Evolutionary conservation across 2,113 vertebrate genomes (phyloP).

Genomic region (Chrysochloris asiatica): DNA sequence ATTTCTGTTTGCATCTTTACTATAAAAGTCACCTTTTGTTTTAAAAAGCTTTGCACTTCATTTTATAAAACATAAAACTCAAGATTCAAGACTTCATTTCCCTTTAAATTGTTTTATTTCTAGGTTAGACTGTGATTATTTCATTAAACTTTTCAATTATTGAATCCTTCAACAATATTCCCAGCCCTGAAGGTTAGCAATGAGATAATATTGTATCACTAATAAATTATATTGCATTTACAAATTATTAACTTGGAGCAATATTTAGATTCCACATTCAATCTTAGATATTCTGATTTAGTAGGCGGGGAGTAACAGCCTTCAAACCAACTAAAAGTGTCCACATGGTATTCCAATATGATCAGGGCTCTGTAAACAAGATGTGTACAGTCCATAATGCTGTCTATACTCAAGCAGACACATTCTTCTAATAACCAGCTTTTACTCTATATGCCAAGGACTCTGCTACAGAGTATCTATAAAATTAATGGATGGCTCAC

Average conservation of each 20-base stretch:
- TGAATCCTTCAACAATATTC: constrained; percentile 35
- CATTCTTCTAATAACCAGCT: neutral
- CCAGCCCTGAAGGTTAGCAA: constrained; percentile 19
- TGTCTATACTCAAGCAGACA: neutral
- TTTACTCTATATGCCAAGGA: neutral
- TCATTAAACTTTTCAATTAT: constrained; percentile 27
- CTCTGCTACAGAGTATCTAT: neutral
- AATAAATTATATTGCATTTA: constrained; percentile 23
- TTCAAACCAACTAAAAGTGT: neutral
- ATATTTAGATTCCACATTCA: constrained; percentile 34
- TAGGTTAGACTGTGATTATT: constrained; percentile 34
- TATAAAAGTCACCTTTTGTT: constrained; percentile 52
- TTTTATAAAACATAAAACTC: constrained; percentile 47
- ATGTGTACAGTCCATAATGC: neutral
- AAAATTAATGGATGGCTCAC: too few relatives aligned
- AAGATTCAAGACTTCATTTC: constrained; percentile 44
- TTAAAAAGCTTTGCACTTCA: constrained; percentile 37
- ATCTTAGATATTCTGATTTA: constrained; percentile 35
- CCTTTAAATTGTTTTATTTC: constrained; percentile 50
- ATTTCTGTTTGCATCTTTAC: constrained; percentile 44
- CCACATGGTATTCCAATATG: neutral
- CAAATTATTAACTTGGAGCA: constrained; percentile 47
- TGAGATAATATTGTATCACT: neutral
- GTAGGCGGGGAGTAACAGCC: neutral
- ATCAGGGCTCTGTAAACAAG: constrained; percentile 26